Base-by-base conservation (phyloP, 1,140 invertebrate genomes). In the Cyrtorhinus lividipennis region DNA sequence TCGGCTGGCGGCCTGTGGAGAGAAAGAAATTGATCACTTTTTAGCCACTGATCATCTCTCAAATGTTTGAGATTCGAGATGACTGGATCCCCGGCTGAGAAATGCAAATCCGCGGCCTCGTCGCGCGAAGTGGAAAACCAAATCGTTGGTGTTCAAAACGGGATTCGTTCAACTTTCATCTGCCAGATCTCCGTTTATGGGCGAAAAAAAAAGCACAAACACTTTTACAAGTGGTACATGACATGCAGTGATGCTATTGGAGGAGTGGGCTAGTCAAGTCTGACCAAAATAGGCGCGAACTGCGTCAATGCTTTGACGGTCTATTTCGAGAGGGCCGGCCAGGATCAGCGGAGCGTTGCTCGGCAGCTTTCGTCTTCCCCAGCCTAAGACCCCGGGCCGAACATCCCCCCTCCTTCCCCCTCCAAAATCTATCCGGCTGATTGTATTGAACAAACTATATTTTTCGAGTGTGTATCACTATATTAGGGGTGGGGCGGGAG, bases 271-370 rank as follows among this genome's bases (percentile, higher is more conserved):
- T 53, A 53, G 58, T 59, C 24, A 59, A 27, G 26, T 44, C 64
- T 65, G 64, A 65, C 64, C 64, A 65, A 65, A 65, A 65, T 65
- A 65, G 64, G 64, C 64, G 64, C 64, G 64, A 65, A 64, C 58
- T 64, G 63, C 63, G 63, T 64, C 63, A 61, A 64, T 59, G 13
- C 58, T 59, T 59, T 24, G 58, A 26, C 15, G 24, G 58, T 59
- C 63, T 64, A 64, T 64, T 64, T 64, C 63, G 30, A 56, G 56
- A 30, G 22, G 48, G 23, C 48, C 20, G 48, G 48, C 12, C 48
- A 53, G 20, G 48, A 53, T 53, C 48, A 53, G 10, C 48, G 10
- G 18, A 53, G 48, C 48, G 48, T 53, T 53, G 12, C 20, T 53
- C 48, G n/a, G 10, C 48, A 22, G 48, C 56, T 53, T 20, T 26